Evolutionary conservation across 2,888 invertebrate genomes (phyloP), one percentile per base, ranked within the genome.

Genomic region (Suillia variegata): DNA sequence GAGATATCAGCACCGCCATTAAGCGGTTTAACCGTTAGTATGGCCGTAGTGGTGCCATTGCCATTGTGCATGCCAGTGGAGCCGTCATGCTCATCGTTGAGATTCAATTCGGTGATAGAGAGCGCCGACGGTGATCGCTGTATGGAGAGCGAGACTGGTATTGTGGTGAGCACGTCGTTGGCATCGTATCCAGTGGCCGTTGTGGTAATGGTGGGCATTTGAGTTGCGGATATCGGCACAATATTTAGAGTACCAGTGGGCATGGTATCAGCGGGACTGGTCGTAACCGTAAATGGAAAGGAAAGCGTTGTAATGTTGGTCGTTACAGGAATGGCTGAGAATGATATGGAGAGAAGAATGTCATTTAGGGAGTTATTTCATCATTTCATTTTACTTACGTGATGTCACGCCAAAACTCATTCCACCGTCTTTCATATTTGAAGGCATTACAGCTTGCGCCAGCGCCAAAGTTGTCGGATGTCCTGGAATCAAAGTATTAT

Each of bases 401-500:
- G 59, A 58, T 48, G 56, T 55, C 18, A 63, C 62, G 17, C 61
- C 61, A 47, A 70, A 76, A 50, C 67, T 59, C 22, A 22, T 60
- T 5, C 64, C 24, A n/a, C 62, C 58, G 59, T 66, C 73, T 65
- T 66, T 73, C 50, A 79, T 62, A 54, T 72, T 71, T 52, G 70
- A 66, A 1, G 90, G 87, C 2, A 92, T 81, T 12, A 93, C 89
- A 1, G 92, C 90, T 76, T 92, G 91, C 3, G 93, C 93, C 62
- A 93, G 82, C 4, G 93, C 92, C 1, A 90, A 87, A 0, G 92
- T 90, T 10, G 89, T 87, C 5, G 91, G 88, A 80, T 89, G 87
- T 24, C 89, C 87, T 24, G 89, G 86, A 76, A 89, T 89, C 68
- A 90, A 79, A 50, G 90, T 90, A 75, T 89, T 90, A 77, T 89